Conservation (phyloP, 2,113 vertebrate species). For the Dasyornis broadbenti region DNA sequence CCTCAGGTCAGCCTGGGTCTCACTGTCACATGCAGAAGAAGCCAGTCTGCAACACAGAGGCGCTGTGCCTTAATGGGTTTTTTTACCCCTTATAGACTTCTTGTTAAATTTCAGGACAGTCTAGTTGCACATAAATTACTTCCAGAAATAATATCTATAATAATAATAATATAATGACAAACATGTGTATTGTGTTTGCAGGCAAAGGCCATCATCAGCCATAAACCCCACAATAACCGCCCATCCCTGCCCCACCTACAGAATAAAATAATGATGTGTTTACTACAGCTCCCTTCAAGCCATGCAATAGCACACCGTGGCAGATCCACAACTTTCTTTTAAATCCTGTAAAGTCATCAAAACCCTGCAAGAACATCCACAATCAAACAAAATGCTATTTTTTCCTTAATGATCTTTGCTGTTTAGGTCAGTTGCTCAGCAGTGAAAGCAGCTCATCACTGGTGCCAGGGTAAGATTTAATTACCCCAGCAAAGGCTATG, state of each 20-base stretch:
- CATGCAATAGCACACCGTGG: neutral
- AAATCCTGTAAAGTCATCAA: neutral
- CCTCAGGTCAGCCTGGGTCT: neutral
- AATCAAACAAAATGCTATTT: neutral
- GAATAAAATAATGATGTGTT: neutral
- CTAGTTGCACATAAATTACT: neutral
- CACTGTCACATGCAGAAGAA: neutral
- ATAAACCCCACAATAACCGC: neutral
- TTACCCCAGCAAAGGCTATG: neutral
- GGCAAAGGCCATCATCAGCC: neutral
- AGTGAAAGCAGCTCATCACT: neutral
- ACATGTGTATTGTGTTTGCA: neutral
- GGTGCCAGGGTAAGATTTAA: neutral
- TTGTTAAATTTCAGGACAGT: neutral
- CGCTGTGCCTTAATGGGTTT: neutral
- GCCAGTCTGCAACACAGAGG: neutral
- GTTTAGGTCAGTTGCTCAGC: neutral
- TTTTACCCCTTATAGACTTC: neutral
- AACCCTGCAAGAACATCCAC: neutral
- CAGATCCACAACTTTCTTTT: neutral
- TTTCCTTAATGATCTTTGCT: neutral
- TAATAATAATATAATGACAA: neutral
- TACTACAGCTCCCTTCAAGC: neutral
- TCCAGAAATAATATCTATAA: neutral
- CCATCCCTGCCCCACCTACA: neutral